Conservation (phyloP, 2,888 invertebrate species). For the Phaedon cochleariae region DNA sequence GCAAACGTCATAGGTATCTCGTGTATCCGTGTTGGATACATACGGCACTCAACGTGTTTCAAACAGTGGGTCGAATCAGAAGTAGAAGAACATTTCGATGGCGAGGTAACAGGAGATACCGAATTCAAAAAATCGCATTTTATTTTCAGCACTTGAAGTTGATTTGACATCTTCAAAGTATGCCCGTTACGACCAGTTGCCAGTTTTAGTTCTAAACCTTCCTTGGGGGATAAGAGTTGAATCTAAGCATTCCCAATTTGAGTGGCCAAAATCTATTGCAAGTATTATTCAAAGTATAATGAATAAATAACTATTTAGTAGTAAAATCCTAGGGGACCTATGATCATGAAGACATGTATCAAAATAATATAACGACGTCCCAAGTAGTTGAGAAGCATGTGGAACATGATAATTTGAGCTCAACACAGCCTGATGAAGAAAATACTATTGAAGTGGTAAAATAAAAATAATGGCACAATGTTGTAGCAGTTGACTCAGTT, state of each 20-base stretch:
- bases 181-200: not conserved
- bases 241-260: not conserved
- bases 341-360: not conserved
- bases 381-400: not conserved
- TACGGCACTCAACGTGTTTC: no score
- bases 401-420: not conserved
- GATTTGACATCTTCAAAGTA: not conserved
- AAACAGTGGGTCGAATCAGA: not conserved
- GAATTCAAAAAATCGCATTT: not conserved
- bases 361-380: not conserved
- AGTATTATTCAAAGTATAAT: not conserved
- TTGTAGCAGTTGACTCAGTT: no score
- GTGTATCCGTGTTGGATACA: no score
- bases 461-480: not conserved
- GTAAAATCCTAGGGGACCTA: not conserved
- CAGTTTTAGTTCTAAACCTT: not conserved
- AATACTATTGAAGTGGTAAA: not conserved
- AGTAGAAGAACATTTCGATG: not conserved
- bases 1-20: no score
- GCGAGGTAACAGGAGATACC: no score
- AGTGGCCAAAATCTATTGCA: conserved; percentile 3
- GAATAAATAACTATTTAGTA: not conserved
- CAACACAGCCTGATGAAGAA: not conserved
- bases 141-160: not conserved
- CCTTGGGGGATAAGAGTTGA: conserved; percentile 1